These are phyloP conservation scores for Patella pellucida DNA, from an alignment of 2,888 invertebrate genomes.

Conservation along the genomic window DNA sequence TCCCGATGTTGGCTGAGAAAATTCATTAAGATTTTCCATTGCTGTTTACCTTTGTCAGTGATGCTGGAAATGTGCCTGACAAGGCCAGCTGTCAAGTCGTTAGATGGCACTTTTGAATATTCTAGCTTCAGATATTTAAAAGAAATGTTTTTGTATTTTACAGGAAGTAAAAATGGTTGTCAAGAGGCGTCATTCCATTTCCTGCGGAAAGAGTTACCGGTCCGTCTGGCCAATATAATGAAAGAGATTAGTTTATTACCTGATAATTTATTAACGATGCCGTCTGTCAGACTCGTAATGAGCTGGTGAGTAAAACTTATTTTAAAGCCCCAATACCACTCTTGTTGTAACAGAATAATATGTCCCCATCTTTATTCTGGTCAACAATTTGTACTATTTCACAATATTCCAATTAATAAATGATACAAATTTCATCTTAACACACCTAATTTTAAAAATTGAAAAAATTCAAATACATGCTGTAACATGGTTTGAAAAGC, in stretches of 20 bases:
- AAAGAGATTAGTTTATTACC: constrained; percentile 97
- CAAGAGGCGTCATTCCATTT: constrained; percentile 92
- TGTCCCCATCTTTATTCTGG: no score
- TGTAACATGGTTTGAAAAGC: no score
- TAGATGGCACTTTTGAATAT: background rate
- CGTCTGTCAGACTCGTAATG: constrained; percentile 92
- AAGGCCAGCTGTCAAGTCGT: no score
- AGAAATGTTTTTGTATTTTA: constrained; percentile 8
- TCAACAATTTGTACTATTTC: no score
- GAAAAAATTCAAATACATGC: no score
- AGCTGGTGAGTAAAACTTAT: constrained; percentile 69
- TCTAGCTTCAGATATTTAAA: background rate
- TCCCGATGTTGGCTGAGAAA: constrained; percentile 3
- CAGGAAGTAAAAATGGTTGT: constrained; percentile 62
- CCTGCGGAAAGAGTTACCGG: constrained; percentile 96
- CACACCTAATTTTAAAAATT: no score
- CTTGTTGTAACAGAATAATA: no score
- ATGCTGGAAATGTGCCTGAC: background rate
- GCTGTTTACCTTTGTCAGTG: background rate
- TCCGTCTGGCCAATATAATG: constrained; percentile 99
- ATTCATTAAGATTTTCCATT: background rate
- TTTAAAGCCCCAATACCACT: no score
- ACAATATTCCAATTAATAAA: no score
- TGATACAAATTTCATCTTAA: no score
- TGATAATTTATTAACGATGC: constrained; percentile 90